phyloP scores from a whole-genome alignment of 2,113 vertebrate genomes.

The Malurus melanocephalus region DNA sequence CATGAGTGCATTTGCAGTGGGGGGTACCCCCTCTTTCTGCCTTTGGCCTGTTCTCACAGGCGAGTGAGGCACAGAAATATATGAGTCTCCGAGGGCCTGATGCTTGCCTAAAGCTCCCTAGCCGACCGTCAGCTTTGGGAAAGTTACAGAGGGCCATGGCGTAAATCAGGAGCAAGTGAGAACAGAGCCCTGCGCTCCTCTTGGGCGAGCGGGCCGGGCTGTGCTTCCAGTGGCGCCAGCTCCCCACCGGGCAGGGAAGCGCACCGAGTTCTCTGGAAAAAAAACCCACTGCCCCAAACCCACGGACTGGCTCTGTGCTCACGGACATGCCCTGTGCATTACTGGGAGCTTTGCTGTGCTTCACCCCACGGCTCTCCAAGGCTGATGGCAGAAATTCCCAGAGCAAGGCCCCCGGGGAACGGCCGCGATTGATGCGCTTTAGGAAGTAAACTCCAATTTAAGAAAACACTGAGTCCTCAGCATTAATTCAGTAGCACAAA shows the following conservation, averaged over 20 bases:
- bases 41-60: constrained; percentile 24
- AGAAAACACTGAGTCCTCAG: neutral
- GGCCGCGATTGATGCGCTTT: rapidly evolving
- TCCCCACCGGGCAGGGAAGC: neutral
- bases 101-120: constrained; percentile 4
- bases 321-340: rapidly evolving
- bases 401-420: neutral
- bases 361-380: neutral
- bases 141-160: neutral
- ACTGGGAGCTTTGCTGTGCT: neutral
- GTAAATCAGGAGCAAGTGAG: neutral
- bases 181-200: neutral
- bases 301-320: neutral
- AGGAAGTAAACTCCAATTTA: neutral
- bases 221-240: neutral
- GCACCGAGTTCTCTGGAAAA: neutral
- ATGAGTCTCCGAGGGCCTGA: neutral
- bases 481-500: neutral
- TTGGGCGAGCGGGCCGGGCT: rapidly evolving
- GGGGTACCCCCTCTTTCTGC: constrained; percentile 34
- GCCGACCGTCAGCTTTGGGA: neutral
- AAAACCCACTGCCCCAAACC: neutral
- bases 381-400: neutral
- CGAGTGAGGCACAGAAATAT: neutral
- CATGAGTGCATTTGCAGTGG: constrained; percentile 24